Conservation (phyloP, 2,797 vertebrate species). For the Passerculus sandwichensis region DNA sequence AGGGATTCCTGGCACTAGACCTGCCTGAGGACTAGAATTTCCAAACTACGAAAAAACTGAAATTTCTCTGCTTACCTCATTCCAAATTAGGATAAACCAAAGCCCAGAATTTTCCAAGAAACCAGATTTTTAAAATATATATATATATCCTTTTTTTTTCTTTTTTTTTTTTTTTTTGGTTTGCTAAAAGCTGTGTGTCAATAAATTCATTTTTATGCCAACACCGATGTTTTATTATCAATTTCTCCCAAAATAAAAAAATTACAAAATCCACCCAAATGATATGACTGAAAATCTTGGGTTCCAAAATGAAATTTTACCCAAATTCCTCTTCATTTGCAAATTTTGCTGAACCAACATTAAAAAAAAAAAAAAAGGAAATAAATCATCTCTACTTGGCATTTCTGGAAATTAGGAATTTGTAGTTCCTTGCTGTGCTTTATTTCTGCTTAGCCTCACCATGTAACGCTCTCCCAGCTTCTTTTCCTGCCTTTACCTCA, state of each 20-base stretch:
- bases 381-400: background rate
- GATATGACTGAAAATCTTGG: background rate
- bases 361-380: background rate
- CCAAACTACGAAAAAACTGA: background rate
- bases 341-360: background rate
- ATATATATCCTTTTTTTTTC: accelerated
- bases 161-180: background rate
- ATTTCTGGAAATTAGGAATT: constrained; percentile 22
- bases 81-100: background rate
- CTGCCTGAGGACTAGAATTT: background rate
- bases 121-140: background rate
- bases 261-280: background rate
- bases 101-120: background rate
- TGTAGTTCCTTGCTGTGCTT: background rate
- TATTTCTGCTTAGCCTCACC: background rate
- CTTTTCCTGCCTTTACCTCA: background rate
- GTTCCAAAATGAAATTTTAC: background rate
- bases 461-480: background rate
- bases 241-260: background rate
- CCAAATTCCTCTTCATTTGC: background rate
- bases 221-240: background rate
- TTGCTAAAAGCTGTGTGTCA: background rate
- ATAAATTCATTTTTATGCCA: constrained; percentile 32
- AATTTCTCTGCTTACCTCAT: background rate
- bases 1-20: background rate